These are phyloP conservation scores for Brienomyrus longianalis DNA, from an alignment of 2,113 vertebrate genomes.

Conservation along the genomic window DNA sequence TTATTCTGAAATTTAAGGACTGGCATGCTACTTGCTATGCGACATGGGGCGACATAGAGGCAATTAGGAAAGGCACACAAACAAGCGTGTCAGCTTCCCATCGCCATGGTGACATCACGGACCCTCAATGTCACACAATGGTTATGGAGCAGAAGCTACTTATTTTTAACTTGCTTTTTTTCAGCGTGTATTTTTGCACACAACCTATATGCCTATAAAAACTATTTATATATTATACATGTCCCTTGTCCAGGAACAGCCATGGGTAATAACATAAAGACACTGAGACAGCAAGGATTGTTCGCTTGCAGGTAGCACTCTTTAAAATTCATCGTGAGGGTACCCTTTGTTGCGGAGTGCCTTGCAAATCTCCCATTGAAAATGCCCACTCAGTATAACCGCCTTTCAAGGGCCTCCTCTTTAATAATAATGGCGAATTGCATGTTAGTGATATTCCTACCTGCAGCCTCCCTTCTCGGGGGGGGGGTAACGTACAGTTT, in stretches of 20 bases:
- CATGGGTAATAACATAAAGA: not conserved
- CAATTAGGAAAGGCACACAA: conserved; percentile 2
- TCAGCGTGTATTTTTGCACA: not conserved
- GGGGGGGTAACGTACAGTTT: not conserved
- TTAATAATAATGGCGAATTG: not conserved
- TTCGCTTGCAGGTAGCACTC: not conserved
- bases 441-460: not conserved
- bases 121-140: not conserved
- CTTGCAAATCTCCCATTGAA: not conserved
- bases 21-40: not conserved
- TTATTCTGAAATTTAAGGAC: not conserved
- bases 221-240: not conserved
- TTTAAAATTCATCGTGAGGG: not conserved
- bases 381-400: not conserved
- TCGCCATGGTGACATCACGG: conserved; percentile 19
- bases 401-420: not conserved
- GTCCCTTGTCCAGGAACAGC: not conserved
- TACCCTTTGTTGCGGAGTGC: not conserved
- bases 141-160: not conserved
- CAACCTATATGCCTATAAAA: not conserved
- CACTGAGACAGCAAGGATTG: not conserved
- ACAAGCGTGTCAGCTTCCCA: not conserved
- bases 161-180: not conserved
- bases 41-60: not conserved
- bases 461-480: not conserved